Evolutionary conservation across 2,113 vertebrate genomes (phyloP), one percentile per base, ranked within the genome.

Genomic region (Alouatta palliata): DNA sequence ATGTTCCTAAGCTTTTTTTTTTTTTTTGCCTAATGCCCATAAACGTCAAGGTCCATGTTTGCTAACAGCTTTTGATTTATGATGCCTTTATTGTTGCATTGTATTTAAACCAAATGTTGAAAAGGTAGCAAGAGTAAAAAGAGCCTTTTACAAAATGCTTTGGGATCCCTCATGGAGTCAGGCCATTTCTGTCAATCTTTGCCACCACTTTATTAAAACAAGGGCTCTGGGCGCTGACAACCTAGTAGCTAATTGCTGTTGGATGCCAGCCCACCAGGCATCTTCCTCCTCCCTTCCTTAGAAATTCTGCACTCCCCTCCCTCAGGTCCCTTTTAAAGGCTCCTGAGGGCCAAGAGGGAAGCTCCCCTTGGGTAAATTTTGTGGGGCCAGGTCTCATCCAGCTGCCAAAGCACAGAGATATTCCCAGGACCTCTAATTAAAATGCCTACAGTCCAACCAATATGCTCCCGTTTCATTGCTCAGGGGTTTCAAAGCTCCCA

Each of bases 31-130:
- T 91, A 81, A 95, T 95, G 84, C 40, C 70, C 70, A 82, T 73
- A 97, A 52, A 96, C 94, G 77, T 97, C 56, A 94, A 52, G 35
- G 61, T 54, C 32, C 4, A 0, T 40, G 45, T 66, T 30, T 8
- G 35, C 68, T 83, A 88, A 85, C 81, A 85, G 43, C 82, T 86
- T 94, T 94, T 92, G 32, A 91, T 89, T 92, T 95, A 93, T 82
- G 45, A 83, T 64, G 47, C 45, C 73, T 88, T 95, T 96, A 92
- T 97, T 88, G 54, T 93, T 73, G 1, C 45, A 66, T 54, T 73
- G 61, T 92, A 80, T 92, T 96, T 96, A 97, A 97, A 88, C 45
- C 92, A 96, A 95, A 83, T 77, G 66, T 58, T 73, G 61, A 58
- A 95, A 97, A 90, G 43, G 76, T 37, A 89, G 37, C 43, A 37